Evolutionary conservation across 2,113 vertebrate species (phyloP).

Genomic region (Aramus guarauna): DNA sequence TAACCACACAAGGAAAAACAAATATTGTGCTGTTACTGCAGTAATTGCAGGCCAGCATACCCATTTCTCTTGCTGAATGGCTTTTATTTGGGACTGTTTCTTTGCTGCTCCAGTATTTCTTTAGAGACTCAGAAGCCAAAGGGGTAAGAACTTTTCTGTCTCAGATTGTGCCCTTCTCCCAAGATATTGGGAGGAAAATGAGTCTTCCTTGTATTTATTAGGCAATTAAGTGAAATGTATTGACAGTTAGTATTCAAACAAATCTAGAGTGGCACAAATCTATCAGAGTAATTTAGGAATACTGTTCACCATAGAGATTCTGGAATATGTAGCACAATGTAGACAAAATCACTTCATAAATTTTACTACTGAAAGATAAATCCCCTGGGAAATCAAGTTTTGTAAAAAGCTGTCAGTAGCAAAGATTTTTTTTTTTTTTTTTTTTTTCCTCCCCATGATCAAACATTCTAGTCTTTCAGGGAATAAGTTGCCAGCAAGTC

Average conservation of each 20-base stretch:
- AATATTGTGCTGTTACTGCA: not conserved
- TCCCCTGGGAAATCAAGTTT: slow-evolving; percentile 1
- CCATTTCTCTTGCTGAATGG: not conserved
- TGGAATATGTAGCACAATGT: not conserved
- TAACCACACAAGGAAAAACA: not conserved
- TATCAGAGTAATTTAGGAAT: not conserved
- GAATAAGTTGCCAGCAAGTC: not conserved
- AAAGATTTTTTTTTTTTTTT: not conserved
- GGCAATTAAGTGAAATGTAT: not conserved
- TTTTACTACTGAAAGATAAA: not conserved
- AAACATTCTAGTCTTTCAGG: not conserved
- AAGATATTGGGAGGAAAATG: not conserved
- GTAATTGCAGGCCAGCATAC: not conserved
- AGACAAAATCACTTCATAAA: not conserved
- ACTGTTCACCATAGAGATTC: not conserved
- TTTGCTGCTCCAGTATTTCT: not conserved
- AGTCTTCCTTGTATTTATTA: not conserved
- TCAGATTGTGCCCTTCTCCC: not conserved
- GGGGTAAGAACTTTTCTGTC: not conserved
- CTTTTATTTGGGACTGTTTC: not conserved
- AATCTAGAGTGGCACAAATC: not conserved
- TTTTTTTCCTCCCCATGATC: not conserved
- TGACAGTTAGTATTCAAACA: not conserved
- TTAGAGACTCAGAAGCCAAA: not conserved
- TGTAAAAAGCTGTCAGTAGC: not conserved